These are phyloP conservation scores for Pipra filicauda DNA, from an alignment of 2,113 vertebrate genomes.

Conservation along the genomic window DNA sequence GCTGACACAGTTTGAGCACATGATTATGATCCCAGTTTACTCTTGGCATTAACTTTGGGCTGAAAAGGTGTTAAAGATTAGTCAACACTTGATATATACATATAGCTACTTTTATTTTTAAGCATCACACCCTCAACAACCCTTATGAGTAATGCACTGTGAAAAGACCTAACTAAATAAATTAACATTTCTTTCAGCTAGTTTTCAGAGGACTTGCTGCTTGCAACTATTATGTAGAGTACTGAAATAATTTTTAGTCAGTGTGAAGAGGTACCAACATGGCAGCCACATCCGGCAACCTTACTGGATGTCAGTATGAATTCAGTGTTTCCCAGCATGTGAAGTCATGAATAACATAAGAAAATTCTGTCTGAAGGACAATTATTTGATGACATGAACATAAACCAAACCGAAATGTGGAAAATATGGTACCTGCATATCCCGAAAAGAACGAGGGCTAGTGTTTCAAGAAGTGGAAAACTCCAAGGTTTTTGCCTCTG, in stretches of 20 bases:
- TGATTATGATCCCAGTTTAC: neutral
- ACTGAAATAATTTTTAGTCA: neutral
- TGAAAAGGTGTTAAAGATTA: neutral
- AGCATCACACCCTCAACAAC: neutral
- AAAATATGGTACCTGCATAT: neutral
- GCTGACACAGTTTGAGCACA: neutral
- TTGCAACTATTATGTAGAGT: neutral
- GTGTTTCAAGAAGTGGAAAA: neutral
- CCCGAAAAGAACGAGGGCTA: accelerated
- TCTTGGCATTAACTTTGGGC: neutral
- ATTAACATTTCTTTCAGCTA: neutral
- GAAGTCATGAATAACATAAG: neutral
- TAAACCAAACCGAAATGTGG: neutral
- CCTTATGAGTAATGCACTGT: neutral
- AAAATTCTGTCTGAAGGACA: neutral
- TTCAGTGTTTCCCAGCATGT: neutral
- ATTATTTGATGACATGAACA: neutral
- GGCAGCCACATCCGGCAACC: neutral
- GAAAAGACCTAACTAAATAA: neutral
- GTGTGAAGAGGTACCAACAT: neutral
- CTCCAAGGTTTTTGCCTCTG: neutral
- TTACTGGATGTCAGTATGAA: neutral
- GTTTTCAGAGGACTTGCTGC: neutral
- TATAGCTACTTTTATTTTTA: neutral
- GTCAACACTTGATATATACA: neutral